Evolutionary conservation across 2,888 invertebrate species (phyloP), one percentile per base, ranked within the genome.

Genomic region (Drosophila atripex): DNA sequence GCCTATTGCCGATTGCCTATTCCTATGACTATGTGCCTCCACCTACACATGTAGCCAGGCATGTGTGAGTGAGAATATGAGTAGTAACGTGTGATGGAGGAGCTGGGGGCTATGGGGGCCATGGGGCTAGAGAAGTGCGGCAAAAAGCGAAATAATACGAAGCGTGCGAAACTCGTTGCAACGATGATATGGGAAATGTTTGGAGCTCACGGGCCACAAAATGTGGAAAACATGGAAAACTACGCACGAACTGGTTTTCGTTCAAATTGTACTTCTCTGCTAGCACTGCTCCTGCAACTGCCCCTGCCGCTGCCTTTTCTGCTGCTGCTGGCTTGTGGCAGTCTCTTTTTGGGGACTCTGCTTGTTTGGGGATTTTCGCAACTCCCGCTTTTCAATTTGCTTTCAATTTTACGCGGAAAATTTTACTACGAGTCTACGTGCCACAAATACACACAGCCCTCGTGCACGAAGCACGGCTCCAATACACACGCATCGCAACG

Each of bases 351-450:
- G 66, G 53, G 25, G 57, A 41, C 23, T 61, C 28, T 61, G 46
- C 30, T 50, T 41, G 39, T 47, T 39, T 52, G 32, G 7, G 49
- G 35, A 46, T 51, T 64, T 39, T 43, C 63, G 56, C 25, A 49
- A 43, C 32, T 61, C 28, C 50, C 47, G 60, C 61, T 60, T 68
- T 85, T 83, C 77, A 82, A 82, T 85, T 82, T 77, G 73, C 74
- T 83, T 86, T 82, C 73, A 61, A 88, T 77, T 80, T 84, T 84
- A 84, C 84, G 84, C 88, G 86, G 84, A 84, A 87, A 84, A 86
- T 84, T 88, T 88, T 84, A 84, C 84, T 84, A 75, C 43, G 54
- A 51, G 52, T 56, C 52, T 78, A 86, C 86, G 86, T 85, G 86
- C 84, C 54, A 58, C 54, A 57, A 11, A 53, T 30, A 73, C 64